A percentile compares a stretch with the other conserved stretches of the same genome.
These are phyloP conservation scores for Drosophila nr. perissopoda DNA, from an alignment of 2,888 invertebrate genomes.

Conservation along the genomic window DNA sequence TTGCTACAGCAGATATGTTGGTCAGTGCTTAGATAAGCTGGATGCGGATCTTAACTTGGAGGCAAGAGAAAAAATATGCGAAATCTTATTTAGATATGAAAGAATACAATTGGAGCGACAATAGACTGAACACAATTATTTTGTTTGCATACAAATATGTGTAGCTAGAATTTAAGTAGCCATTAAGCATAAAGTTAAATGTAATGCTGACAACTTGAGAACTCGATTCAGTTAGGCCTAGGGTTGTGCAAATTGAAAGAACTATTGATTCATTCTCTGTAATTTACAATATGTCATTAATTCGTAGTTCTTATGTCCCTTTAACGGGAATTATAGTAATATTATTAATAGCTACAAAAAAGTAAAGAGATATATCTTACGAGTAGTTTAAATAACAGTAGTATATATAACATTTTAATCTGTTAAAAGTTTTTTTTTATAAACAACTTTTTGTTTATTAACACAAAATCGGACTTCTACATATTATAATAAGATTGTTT, in stretches of 20 bases:
- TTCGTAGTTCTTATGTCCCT: background rate
- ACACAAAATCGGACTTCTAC: background rate
- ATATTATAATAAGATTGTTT: background rate
- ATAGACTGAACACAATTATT: conserved; percentile 19
- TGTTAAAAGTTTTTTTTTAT: background rate
- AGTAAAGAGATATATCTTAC: background rate
- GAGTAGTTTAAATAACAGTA: background rate
- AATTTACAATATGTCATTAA: background rate
- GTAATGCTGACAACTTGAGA: background rate
- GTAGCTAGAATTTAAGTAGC: conserved; percentile 3
- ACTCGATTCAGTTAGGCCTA: background rate
- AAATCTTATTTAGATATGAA: conserved; percentile 39
- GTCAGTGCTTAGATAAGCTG: conserved; percentile 39
- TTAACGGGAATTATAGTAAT: background rate
- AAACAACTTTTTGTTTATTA: background rate
- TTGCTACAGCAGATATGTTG: conserved; percentile 35
- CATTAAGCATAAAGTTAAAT: background rate
- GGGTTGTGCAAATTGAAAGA: background rate
- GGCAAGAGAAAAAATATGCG: conserved; percentile 44
- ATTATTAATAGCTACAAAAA: background rate
- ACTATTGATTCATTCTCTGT: background rate
- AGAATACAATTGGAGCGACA: conserved; percentile 38
- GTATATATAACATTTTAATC: background rate
- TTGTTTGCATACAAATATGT: background rate
- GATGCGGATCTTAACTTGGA: conserved; percentile 42